Base-by-base conservation (phyloP, 2,797 vertebrate genomes). In the Falco berigora region DNA sequence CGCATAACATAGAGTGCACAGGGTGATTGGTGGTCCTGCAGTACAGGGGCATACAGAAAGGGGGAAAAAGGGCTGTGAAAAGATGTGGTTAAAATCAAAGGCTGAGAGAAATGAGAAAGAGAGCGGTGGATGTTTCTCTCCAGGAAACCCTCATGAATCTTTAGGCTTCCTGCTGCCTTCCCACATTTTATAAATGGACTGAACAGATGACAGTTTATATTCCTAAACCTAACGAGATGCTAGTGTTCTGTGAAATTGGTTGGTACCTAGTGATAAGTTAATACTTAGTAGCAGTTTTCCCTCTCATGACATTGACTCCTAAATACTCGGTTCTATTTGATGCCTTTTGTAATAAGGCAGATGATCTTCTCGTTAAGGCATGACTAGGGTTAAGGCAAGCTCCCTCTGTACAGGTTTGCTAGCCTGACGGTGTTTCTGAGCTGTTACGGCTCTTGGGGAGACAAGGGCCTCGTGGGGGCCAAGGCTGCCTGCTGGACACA, bases 151-250 rank as follows among this genome's bases (percentile, higher is more conserved):
- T 76, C 7, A 42, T 78, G 73, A 83, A 91, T 96, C 63, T 84
- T 94, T 52, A 89, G 89, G 83, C 87, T 94, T 62, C 97, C 94
- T 79, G 97, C 53, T 97, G 94, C 92, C 93, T 97, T 96, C 95
- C 92, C 94, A 94, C 92, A 73, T 69, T 88, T 89, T 69, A 67
- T 96, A 58, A 94, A 63, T 84, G 87, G 84, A 46, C 14, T 34
- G 44, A 92, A 78, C 38, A 93, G 92, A 95, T 59, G 47, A 50
- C 23, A 63, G 53, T 79, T 96, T 87, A 11, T 88, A 78, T 89
- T 92, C 81, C 72, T 63, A 79, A 92, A 90, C 79, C n/a, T 76
- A 84, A 59, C 0, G 2, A 71, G 58, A 91, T 94, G 85, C 62
- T 44, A 47, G 69, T 69, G 58, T 92, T 88, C 88, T 88, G 67